Evolutionary conservation across 1,140 invertebrate species (phyloP), one percentile per base, ranked within the genome.

Genomic region (Propsilocerus akamusi): DNA sequence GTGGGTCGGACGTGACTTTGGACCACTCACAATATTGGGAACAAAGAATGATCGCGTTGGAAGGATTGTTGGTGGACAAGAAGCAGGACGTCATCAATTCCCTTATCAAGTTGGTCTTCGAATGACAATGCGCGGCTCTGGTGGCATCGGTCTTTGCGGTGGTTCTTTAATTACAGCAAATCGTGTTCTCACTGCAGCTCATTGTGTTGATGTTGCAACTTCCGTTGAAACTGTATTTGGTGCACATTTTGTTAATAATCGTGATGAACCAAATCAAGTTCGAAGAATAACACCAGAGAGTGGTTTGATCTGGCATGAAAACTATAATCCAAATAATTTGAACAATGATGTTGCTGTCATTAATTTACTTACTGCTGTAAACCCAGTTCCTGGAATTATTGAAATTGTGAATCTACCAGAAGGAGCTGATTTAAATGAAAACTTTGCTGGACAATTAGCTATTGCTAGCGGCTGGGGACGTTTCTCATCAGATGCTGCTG

Each of bases 131-230:
- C n/a, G n/a, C n/a, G n/a, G n/a, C n/a, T n/a, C n/a, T n/a, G n/a
- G n/a, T n/a, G n/a, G n/a, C n/a, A n/a, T n/a, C n/a, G n/a, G n/a
- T n/a, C n/a, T n/a, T n/a, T 77, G 75, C 55, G 73, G 72, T 52
- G 75, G 73, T 10, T 70, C 68, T 10, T 53, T 77, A 25, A 70
- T 77, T 32, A 68, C 68, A 22, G 58, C 68, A 17, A 56, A 61
- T 34, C 75, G 71, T 69, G 62, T 76, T 23, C 50, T 76, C 26
- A 77, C 73, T 17, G 73, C 74, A n/a, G 75, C 72, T 26, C 75
- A 77, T 56, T 77, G 75, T 51, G 63, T 61, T 0, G 65, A 69
- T 55, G 28, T 8, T 30, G 28, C 8, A 10, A 30, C 28, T 30
- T 30, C 28, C 8, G 28, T 8, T 24, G 25, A 47, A 46, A 22